phyloP scores from a whole-genome alignment of 2,797 vertebrate species.

The Scolopax rusticola region DNA sequence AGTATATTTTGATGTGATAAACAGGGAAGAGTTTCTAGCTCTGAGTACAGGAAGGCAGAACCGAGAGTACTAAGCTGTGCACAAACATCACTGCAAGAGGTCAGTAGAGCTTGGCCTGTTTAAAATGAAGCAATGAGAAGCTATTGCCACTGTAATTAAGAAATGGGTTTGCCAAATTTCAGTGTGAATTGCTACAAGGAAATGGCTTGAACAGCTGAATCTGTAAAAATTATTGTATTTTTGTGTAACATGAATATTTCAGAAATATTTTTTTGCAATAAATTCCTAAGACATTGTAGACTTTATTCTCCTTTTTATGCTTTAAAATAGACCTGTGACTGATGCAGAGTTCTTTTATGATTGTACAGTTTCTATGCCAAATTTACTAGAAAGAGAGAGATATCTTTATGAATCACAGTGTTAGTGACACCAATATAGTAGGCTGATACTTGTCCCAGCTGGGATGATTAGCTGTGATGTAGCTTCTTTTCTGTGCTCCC shows the following conservation, averaged over 20 bases:
- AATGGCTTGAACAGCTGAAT: background rate
- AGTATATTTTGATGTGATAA: background rate
- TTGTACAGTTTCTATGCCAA: background rate
- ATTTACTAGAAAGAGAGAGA: background rate
- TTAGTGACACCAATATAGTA: background rate
- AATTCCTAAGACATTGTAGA: background rate
- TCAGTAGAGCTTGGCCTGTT: background rate
- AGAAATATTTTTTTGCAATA: background rate
- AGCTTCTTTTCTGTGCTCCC: background rate
- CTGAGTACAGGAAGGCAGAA: background rate
- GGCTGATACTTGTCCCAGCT: background rate
- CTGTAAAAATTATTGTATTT: background rate
- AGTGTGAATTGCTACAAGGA: background rate
- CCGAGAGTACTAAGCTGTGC: background rate
- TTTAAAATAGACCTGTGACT: background rate
- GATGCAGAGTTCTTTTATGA: background rate
- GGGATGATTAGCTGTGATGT: background rate
- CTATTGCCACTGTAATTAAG: background rate
- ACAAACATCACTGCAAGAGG: background rate
- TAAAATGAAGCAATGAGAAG: background rate
- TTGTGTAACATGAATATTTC: background rate
- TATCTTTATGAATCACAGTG: background rate
- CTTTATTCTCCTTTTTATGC: background rate
- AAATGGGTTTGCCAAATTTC: background rate
- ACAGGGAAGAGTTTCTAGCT: background rate